Evolutionary conservation across 2,888 invertebrate species (phyloP), one percentile per base, ranked within the genome.

Genomic region (Dasysyrphus tricinctus): DNA sequence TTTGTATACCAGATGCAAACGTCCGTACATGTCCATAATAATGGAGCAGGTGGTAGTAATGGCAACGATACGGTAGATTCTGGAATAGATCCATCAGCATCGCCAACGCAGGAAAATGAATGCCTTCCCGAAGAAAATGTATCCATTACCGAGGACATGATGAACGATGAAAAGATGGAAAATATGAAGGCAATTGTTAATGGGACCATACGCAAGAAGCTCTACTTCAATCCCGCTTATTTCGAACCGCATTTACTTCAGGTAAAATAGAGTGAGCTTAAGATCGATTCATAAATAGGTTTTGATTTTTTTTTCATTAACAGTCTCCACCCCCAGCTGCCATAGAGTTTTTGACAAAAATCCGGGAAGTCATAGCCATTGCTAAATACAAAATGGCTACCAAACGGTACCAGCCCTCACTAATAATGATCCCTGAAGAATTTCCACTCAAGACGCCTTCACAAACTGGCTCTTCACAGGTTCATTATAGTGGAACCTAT

Each of bases 241-340:
- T 97, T 98, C 90, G 98, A 98, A 91, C 96, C 96, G 34, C 96
- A 97, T 88, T 92, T 97, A 61, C 94, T 98, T 91, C 93, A 96
- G 93, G 97, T 97, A 93, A 32, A 32, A 94, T 94, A 91, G 34
- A 7, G 3, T 32, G 1, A n/a, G 5, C 11, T 54, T 5, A 14
- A 24, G 32, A 39, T 37, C 24, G 16, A 12, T 11, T 69, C 65
- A n/a, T n/a, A 61, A 34, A 37, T 34, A 3, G 12, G 49, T 32
- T 39, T 16, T 51, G 0, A 34, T 14, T 2, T 24, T 14, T 24
- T 56, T 4, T 61, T 37, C 59, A 63, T 85, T 94, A 94, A n/a
- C 93, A 97, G 96, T 96, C 97, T 89, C 98, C 98, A 29, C 98
- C 98, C 59, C 96, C 97, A 54, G 97, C 97, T 73, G 98, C 98